Base-by-base conservation (phyloP, 2,888 invertebrate species). In the Smittia aterrima region DNA sequence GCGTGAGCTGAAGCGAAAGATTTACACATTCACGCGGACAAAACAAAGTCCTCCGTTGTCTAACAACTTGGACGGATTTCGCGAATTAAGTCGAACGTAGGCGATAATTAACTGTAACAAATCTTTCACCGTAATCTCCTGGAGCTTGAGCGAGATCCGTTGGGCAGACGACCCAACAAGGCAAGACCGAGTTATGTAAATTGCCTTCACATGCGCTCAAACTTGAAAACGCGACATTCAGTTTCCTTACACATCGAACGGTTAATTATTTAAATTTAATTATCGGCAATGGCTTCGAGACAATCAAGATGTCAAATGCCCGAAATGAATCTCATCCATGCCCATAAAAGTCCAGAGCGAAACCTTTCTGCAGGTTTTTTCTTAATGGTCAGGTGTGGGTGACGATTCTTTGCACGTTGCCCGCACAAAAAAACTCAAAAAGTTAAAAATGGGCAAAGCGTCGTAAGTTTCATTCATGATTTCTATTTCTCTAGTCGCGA, bases 191-290 rank as follows among this genome's bases (percentile, higher is more conserved):
- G 2, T 38, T 68, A 66, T 66, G 38, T 18, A 66, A 66, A 66
- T 66, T 16, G 24, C 4, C 38, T 6, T 58, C 22, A 13, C n/a
- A 13, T 27, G 41, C 41, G 70, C 25, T 20, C 18, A 22, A 64
- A 67, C 18, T 67, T 13, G 25, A 58, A 68, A 67, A 18, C 32
- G 38, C 3, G 18, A 32, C 25, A 66, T 66, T 66, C 66, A 38
- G 20, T 25, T 64, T 64, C 64, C 64, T 64, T 64, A 64, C 16
- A 64, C 64, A 64, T 13, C 67, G 18, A 40, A 70, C 70, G 25
- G 70, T 70, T 70, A 70, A 70, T 70, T 70, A 70, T 70, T 70
- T 70, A 70, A 70, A 70, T 53, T 70, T 54, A 27, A 70, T 70
- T 70, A 70, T 70, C 70, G n/a, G 13, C 22, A 58, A 58, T 22